Conservation (phyloP, 2,888 invertebrate species). For the Pseudococcus viburni region DNA sequence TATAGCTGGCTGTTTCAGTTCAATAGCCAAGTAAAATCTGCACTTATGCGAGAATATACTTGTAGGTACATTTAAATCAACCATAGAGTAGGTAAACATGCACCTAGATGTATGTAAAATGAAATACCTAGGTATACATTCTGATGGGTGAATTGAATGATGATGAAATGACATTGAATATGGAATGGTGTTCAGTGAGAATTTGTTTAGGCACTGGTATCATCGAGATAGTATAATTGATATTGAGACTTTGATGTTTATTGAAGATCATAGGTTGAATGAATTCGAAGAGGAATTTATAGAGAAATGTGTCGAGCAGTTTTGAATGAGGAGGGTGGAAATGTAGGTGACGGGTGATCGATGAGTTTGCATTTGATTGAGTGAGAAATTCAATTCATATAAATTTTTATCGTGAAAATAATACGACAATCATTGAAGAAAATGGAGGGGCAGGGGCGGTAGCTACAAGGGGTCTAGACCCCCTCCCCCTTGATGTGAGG, state of each 20-base stretch:
- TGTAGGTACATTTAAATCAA: slow-evolving; percentile 2
- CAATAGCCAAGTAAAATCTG: slow-evolving; percentile 65
- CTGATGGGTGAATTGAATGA: slow-evolving; percentile 2
- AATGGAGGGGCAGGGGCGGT: too few relatives aligned
- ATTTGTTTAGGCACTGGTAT: neutral
- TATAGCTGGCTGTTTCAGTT: slow-evolving; percentile 58
- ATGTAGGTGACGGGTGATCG: too few relatives aligned
- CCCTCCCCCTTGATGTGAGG: too few relatives aligned
- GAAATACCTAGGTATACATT: slow-evolving; percentile 5
- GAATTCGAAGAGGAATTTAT: too few relatives aligned
- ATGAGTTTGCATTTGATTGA: too few relatives aligned
- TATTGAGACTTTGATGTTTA: neutral
- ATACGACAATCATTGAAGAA: too few relatives aligned
- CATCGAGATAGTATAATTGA: neutral
- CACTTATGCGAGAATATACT: slow-evolving; percentile 46
- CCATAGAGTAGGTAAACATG: slow-evolving; percentile 18
- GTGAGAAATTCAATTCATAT: too few relatives aligned
- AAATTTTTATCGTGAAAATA: too few relatives aligned
- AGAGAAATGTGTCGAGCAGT: too few relatives aligned
- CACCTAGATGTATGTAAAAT: slow-evolving; percentile 22
- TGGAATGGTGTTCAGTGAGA: neutral
- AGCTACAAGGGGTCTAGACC: too few relatives aligned
- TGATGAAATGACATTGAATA: slow-evolving; percentile 25
- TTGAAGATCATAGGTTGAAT: neutral
- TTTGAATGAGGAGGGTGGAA: too few relatives aligned